These are phyloP conservation scores for Craniophora ligustri DNA, from an alignment of 2,888 invertebrate genomes.

Conservation along the genomic window DNA sequence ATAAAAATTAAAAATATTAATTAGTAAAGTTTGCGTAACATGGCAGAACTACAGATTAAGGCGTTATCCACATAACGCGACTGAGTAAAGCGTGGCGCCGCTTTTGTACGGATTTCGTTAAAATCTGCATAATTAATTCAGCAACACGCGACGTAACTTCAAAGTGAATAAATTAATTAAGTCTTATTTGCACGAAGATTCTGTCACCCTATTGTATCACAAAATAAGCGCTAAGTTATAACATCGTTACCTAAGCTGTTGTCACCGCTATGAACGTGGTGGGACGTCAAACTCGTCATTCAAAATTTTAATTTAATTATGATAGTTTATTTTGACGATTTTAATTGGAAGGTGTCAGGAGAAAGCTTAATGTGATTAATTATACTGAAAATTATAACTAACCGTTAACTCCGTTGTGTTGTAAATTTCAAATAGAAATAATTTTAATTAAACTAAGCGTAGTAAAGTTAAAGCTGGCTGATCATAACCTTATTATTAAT, in stretches of 20 bases:
- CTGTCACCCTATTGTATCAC: constrained; percentile 62
- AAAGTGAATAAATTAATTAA: constrained; percentile 80
- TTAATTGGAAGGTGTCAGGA: constrained; percentile 5
- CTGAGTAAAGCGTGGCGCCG: constrained; percentile 54
- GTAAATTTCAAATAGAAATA: no score
- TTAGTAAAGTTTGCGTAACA: constrained; percentile 38
- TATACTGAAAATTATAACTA: constrained; percentile 9
- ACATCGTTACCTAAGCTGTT: constrained; percentile 54
- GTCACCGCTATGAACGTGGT: constrained; percentile 37
- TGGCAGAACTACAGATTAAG: constrained; percentile 47
- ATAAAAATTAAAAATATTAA: constrained; percentile 42
- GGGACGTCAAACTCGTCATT: constrained; percentile 16
- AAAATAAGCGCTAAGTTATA: constrained; percentile 60
- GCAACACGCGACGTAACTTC: constrained; percentile 79
- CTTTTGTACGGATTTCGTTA: constrained; percentile 62
- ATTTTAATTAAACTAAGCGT: constrained; percentile 10
- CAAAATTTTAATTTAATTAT: constrained; percentile 32
- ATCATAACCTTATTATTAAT: constrained; percentile 3
- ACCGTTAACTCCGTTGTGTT: neutral
- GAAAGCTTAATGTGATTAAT: constrained; percentile 7
- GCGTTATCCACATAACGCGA: constrained; percentile 47
- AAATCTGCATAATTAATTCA: constrained; percentile 81
- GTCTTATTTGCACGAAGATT: constrained; percentile 71
- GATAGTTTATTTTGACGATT: constrained; percentile 32
- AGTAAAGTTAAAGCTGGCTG: neutral